A percentile compares a stretch with the other conserved stretches of the same genome.
Evolutionary conservation across 1,140 invertebrate genomes (phyloP).

Genomic region (Adelges cooleyi): DNA sequence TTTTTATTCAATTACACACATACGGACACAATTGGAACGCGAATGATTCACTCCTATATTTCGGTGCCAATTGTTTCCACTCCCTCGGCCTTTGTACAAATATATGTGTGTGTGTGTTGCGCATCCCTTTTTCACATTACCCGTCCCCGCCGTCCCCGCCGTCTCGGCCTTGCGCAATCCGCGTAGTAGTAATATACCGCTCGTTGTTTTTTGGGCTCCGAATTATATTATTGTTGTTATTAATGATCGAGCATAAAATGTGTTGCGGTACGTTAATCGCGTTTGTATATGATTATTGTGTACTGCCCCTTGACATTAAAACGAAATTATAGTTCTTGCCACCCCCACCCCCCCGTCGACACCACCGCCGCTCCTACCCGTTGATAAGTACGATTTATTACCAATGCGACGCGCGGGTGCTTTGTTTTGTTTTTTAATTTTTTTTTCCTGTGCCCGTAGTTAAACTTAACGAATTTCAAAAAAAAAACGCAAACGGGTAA

Average conservation of each 20-base stretch:
- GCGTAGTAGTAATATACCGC: background rate
- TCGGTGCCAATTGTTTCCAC: background rate
- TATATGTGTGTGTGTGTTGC: background rate
- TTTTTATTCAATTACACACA: background rate
- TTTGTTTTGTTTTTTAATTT: background rate
- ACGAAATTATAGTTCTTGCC: slow-evolving; percentile 8
- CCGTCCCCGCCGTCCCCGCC: background rate
- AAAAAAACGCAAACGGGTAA: too few relatives aligned
- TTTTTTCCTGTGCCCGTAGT: background rate
- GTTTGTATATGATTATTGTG: slow-evolving; percentile 1
- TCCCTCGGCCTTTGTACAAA: background rate
- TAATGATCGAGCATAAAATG: slow-evolving; percentile 19
- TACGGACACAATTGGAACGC: background rate
- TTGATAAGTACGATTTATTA: slow-evolving; percentile 18
- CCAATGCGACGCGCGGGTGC: background rate
- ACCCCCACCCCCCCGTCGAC: background rate
- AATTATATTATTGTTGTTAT: slow-evolving; percentile 24
- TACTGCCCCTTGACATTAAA: slow-evolving; percentile 15
- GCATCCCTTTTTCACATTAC: background rate
- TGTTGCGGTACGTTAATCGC: slow-evolving; percentile 28
- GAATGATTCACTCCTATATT: background rate
- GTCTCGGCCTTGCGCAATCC: background rate
- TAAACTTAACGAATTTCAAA: too few relatives aligned
- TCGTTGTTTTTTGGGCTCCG: background rate
- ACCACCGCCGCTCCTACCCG: too few relatives aligned